Conservation (phyloP, 2,888 invertebrate genomes). For the Blastobasis adustella region DNA sequence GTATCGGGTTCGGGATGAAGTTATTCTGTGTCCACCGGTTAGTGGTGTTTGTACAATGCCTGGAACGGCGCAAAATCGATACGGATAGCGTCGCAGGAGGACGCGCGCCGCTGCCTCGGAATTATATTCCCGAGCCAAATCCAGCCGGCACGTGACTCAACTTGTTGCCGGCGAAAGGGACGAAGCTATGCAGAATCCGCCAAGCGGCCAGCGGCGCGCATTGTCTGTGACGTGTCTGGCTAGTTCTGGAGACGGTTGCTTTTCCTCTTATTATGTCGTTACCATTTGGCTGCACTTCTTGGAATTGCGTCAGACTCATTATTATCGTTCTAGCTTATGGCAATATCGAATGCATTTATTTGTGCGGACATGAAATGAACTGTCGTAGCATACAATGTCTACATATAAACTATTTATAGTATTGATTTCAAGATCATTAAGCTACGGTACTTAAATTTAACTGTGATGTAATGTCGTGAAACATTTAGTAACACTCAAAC, state of each 20-base stretch:
- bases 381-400: too few relatives aligned
- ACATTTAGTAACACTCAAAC: too few relatives aligned
- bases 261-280: too few relatives aligned
- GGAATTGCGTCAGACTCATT: too few relatives aligned
- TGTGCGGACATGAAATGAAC: too few relatives aligned
- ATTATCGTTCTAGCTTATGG: too few relatives aligned
- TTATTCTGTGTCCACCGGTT: slow-evolving; percentile 28
- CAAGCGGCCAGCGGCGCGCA: background rate
- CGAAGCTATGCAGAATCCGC: slow-evolving; percentile 19
- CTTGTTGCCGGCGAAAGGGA: slow-evolving; percentile 59
- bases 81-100: slow-evolving; percentile 48
- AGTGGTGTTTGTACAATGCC: slow-evolving; percentile 47
- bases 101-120: slow-evolving; percentile 59
- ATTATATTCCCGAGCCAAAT: slow-evolving; percentile 58
- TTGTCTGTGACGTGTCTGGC: slow-evolving; percentile 6
- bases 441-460: too few relatives aligned
- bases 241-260: background rate
- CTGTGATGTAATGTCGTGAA: too few relatives aligned
- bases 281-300: too few relatives aligned
- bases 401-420: too few relatives aligned
- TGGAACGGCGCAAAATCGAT: slow-evolving; percentile 64
- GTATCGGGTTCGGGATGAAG: slow-evolving; percentile 5
- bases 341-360: too few relatives aligned
- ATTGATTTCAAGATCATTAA: too few relatives aligned
- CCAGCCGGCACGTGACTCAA: slow-evolving; percentile 67